Conservation (phyloP, 2,888 invertebrate genomes). For the Lasioglossum pauxillum region DNA sequence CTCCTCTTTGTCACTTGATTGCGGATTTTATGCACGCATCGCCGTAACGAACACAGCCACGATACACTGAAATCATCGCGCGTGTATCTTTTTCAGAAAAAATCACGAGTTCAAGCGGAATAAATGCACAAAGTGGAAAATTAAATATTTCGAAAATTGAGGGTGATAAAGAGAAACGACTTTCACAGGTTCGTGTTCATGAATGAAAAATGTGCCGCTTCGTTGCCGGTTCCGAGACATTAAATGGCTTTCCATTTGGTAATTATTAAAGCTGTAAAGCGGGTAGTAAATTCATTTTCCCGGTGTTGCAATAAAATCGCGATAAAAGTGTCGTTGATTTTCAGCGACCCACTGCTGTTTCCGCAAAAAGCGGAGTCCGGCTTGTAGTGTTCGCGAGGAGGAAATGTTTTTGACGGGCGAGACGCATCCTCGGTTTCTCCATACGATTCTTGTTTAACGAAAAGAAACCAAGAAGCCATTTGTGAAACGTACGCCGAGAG, state of each 20-base stretch:
- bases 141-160: neutral
- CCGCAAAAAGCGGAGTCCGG: neutral
- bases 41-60: neutral
- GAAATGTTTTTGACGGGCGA: neutral
- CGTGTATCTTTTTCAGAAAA: neutral
- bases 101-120: neutral
- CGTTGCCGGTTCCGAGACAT: neutral
- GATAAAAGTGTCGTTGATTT: neutral
- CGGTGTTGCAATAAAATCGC: neutral
- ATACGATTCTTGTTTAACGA: neutral
- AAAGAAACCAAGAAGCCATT: neutral
- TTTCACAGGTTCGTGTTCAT: neutral
- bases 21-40: neutral
- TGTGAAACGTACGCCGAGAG: neutral
- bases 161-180: neutral
- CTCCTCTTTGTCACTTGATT: neutral
- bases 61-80: neutral
- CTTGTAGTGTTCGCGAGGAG: neutral
- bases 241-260: neutral
- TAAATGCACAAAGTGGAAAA: neutral
- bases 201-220: neutral
- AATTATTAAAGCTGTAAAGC: neutral
- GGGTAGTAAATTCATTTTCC: neutral
- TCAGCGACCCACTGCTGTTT: neutral
- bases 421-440: neutral